Evolutionary conservation across 2,888 invertebrate genomes (phyloP), one percentile per base, ranked within the genome.

Genomic region (Cabera pusaria): DNA sequence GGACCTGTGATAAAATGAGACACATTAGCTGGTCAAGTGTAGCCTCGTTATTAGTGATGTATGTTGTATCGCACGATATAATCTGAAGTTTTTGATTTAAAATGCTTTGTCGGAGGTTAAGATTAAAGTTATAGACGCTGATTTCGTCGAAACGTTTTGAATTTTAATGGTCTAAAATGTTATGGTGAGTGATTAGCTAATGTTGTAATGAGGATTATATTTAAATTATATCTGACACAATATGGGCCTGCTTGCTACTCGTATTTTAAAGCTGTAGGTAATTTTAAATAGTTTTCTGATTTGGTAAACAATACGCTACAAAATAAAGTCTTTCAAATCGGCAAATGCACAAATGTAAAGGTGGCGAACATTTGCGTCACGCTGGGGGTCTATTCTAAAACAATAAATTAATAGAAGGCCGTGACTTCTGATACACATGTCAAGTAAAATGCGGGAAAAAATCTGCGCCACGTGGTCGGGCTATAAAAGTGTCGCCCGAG

Each of bases 1-100:
- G 88, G 86, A 83, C 86, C 88, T 88, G 88, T 71, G 82, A 84
- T 86, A 83, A 81, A 87, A 87, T 82, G 80, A 85, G 84, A 86
- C 84, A 82, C 83, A 86, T 88, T 88, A 88, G 87, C 75, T 82
- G 87, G 85, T 85, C 83, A 85, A 84, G 76, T 77, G 77, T 76
- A 69, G 72, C 56, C 79, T 86, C 70, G 83, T 86, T 85, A 81
- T 72, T 64, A 61, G 70, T 80, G 81, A 85, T 75, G 69, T 72
- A 85, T 84, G 79, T 66, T 64, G 52, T 68, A 56, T 63, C 62
- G 58, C 59, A 43, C 48, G 60, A 62, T 63, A 52, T 40, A 56
- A 66, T 61, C 64, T 59, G 36, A 62, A 64, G 55, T 58, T 52
- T 61, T 61, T 60, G 56, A 64, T 63, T 66, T 63, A 22, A 56